A percentile compares a stretch with the other conserved stretches of the same genome.
These are phyloP conservation scores for Exaiptasia diaphana DNA, from an alignment of 64 coral and sea anemone species.

Conservation along the genomic window DNA sequence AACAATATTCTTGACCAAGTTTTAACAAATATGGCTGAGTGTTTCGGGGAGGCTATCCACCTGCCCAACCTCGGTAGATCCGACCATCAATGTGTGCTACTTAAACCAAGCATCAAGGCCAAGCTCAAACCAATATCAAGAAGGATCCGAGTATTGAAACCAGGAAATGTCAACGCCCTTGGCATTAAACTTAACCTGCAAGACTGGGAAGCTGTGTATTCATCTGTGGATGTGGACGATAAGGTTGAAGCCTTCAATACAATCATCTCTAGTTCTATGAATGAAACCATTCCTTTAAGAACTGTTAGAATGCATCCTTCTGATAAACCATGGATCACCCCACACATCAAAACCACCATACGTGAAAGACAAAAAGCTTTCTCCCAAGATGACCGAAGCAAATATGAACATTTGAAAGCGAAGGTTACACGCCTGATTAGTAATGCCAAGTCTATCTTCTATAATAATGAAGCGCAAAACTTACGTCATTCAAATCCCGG, in stretches of 20 bases:
- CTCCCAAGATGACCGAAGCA: neutral
- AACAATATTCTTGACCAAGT: conserved; percentile 2
- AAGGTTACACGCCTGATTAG: neutral
- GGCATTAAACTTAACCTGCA: neutral
- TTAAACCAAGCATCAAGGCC: neutral
- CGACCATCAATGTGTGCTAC: conserved; percentile 11
- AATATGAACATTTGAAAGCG: neutral
- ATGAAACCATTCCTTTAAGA: neutral
- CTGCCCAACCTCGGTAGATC: neutral
- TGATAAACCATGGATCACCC: conserved; percentile 4
- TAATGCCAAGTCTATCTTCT: neutral
- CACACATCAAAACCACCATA: neutral
- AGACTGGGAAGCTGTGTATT: conserved; percentile 4
- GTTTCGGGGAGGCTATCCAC: neutral
- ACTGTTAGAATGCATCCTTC: neutral
- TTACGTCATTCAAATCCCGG: neutral
- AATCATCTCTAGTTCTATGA: neutral
- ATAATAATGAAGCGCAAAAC: neutral
- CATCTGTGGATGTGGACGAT: conserved; percentile 10
- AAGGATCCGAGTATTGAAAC: neutral
- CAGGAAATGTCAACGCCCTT: conserved; percentile 5
- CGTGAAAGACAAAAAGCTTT: conserved; percentile 41
- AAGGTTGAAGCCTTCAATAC: conserved; percentile 4
- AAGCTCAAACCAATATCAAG: neutral
- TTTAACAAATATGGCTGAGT: neutral